Evolutionary conservation across 1,140 invertebrate species (phyloP).

Genomic region (Sipha flava): DNA sequence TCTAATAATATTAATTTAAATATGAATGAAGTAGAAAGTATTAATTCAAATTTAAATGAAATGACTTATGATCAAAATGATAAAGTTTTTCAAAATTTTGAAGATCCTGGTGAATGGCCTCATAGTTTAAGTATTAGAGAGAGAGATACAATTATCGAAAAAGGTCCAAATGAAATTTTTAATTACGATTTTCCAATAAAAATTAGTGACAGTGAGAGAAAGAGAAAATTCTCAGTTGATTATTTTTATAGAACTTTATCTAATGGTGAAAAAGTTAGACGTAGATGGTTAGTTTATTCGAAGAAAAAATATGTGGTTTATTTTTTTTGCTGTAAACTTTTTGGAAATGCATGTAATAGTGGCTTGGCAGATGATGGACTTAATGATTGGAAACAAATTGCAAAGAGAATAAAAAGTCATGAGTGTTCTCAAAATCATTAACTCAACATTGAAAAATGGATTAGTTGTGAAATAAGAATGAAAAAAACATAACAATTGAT

Average conservation of each 20-base stretch:
- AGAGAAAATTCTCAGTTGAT: too few species aligned
- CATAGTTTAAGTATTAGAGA: not conserved
- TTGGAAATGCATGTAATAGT: not conserved
- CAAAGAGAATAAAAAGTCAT: not conserved
- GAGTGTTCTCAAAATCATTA: not conserved
- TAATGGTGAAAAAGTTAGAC: not conserved
- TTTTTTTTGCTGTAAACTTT: too few species aligned
- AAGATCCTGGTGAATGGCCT: too few species aligned
- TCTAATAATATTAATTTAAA: too few species aligned
- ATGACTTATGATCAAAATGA: not conserved
- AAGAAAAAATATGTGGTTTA: not conserved
- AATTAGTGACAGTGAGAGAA: too few species aligned
- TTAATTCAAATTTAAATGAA: not conserved
- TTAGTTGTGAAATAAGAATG: too few species aligned
- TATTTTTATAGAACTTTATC: not conserved
- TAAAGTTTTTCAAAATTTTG: not conserved
- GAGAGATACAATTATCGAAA: not conserved
- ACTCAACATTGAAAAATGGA: too few species aligned
- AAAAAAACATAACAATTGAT: too few species aligned
- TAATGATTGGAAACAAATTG: not conserved
- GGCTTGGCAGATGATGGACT: not conserved
- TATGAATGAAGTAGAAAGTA: not conserved
- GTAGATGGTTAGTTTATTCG: not conserved
- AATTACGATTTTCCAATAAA: too few species aligned
- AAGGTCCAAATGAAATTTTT: too few species aligned